phyloP scores from a whole-genome alignment of 2,888 invertebrate species.

The Ichneumoninae sp. region DNA sequence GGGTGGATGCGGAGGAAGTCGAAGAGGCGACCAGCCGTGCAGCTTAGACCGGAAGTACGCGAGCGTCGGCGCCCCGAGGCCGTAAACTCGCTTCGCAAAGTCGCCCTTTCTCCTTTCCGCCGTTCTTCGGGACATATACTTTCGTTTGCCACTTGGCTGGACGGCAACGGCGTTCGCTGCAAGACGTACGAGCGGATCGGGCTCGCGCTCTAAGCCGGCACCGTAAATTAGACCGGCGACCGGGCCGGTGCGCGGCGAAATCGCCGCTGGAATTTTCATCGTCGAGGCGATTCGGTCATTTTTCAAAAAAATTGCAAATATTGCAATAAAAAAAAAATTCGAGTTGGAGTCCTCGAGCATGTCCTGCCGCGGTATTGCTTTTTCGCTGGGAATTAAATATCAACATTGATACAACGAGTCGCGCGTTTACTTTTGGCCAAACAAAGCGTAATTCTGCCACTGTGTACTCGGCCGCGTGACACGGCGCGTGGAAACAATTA shows the following conservation, averaged over 20 bases:
- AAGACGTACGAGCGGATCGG: slow-evolving; percentile 44
- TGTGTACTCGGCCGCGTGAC: slow-evolving; percentile 22
- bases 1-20: background rate
- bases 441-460: slow-evolving; percentile 45
- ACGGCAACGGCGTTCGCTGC: slow-evolving; percentile 16
- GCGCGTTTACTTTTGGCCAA: slow-evolving; percentile 41
- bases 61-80: slow-evolving; percentile 19
- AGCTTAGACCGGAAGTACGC: slow-evolving; percentile 25
- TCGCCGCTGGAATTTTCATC: slow-evolving; percentile 32
- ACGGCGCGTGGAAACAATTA: slow-evolving; percentile 6
- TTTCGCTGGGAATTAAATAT: slow-evolving; percentile 19
- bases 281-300: background rate
- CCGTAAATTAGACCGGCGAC: slow-evolving; percentile 56
- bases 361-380: background rate
- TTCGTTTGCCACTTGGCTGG: background rate
- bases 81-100: slow-evolving; percentile 57
- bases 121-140: slow-evolving; percentile 8
- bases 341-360: slow-evolving; percentile 10
- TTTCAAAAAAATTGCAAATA: background rate
- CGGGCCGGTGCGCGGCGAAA: slow-evolving; percentile 17
- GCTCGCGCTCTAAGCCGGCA: slow-evolving; percentile 14
- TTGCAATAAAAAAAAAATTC: background rate
- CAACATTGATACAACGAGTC: slow-evolving; percentile 47
- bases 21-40: slow-evolving; percentile 23
- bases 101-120: slow-evolving; percentile 30